These are phyloP conservation scores for Chondrosia reniformis DNA, from an alignment of 37 sponge, comb jelly and placozoan genomes.

Conservation along the genomic window DNA sequence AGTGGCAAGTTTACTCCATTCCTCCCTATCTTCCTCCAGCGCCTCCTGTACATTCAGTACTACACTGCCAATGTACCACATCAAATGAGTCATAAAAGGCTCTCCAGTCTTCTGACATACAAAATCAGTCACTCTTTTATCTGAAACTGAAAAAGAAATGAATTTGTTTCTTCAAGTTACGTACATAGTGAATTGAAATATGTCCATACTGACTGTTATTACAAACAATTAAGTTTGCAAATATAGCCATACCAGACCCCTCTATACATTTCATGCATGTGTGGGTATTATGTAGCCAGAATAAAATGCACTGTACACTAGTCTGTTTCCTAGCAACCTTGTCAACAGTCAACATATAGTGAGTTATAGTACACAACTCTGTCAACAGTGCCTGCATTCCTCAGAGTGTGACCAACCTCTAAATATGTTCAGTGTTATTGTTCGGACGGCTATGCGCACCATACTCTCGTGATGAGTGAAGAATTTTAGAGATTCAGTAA, in stretches of 20 bases:
- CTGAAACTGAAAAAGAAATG: not conserved
- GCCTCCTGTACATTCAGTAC: constrained; percentile 1
- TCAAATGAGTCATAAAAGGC: not conserved
- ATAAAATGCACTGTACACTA: no score
- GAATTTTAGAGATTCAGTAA: constrained; percentile 98
- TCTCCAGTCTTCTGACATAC: not conserved
- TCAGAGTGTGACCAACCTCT: constrained; percentile 44
- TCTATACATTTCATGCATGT: no score
- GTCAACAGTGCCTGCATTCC: no score
- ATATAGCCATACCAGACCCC: no score
- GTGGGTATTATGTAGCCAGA: no score
- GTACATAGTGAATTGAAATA: no score
- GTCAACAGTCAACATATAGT: no score
- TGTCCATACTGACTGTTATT: no score
- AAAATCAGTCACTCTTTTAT: not conserved
- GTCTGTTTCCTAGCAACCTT: no score
- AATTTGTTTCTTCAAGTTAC: no score
- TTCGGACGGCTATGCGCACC: constrained; percentile 97
- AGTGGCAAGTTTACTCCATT: constrained; percentile 46
- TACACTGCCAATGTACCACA: constrained; percentile 24
- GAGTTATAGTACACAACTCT: no score
- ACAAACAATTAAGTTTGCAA: no score
- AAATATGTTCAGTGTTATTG: constrained; percentile 95
- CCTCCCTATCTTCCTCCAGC: not conserved
- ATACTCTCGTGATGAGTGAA: constrained; percentile 97